phyloP scores from a whole-genome alignment of 2,113 vertebrate genomes.

The Epinephelus fuscoguttatus region DNA sequence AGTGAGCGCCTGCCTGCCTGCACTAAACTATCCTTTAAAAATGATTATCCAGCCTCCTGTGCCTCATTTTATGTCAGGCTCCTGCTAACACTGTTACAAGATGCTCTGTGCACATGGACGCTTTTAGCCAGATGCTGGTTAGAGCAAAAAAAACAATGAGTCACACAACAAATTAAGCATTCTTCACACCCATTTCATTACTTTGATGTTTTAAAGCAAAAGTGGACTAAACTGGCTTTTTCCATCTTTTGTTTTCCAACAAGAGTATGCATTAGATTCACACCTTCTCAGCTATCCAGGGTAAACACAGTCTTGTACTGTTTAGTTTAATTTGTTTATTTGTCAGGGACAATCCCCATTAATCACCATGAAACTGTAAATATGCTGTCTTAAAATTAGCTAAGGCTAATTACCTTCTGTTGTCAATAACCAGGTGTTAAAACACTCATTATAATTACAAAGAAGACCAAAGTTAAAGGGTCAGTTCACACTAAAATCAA shows the following conservation, averaged over 20 bases:
- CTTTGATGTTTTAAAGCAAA: not conserved
- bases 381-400: conserved; percentile 12
- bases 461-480: not conserved
- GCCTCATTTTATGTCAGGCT: conserved; percentile 13
- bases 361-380: conserved; percentile 9
- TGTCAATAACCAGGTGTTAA: not conserved
- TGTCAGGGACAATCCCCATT: not conserved
- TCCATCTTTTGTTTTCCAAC: not conserved
- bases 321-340: conserved; percentile 5
- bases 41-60: not conserved
- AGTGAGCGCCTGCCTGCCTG: not conserved
- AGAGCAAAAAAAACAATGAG: conserved; percentile 15
- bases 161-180: conserved; percentile 16
- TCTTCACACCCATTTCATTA: conserved; percentile 27
- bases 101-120: not conserved
- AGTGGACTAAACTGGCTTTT: not conserved
- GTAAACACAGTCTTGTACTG: not conserved
- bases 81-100: conserved; percentile 1
- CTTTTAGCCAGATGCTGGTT: conserved; percentile 22
- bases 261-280: not conserved
- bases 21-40: not conserved
- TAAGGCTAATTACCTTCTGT: conserved; percentile 16
- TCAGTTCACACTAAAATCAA: too few relatives aligned
- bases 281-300: not conserved
- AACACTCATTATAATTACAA: not conserved